phyloP scores from a whole-genome alignment of 1,140 invertebrate species.

The Holcopasites calliopsidis region DNA sequence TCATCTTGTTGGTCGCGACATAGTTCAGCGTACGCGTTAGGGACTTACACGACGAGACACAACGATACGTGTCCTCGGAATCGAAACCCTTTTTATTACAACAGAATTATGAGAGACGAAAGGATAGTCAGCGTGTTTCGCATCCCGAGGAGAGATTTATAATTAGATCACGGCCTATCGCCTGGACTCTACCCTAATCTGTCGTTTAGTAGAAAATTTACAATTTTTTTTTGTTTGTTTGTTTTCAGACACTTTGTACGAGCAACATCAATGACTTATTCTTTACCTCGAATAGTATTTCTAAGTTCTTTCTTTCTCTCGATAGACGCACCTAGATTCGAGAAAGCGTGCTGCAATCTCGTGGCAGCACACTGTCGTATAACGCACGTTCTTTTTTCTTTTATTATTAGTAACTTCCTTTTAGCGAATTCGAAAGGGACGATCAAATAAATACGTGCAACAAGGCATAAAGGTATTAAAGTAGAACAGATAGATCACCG shows the following conservation, averaged over 20 bases:
- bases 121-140: conserved; percentile 6
- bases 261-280: conserved; percentile 76
- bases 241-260: conserved; percentile 71
- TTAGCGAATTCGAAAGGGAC: no score
- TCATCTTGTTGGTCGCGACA: conserved; percentile 56
- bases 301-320: conserved; percentile 13
- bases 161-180: conserved; percentile 39
- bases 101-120: background rate
- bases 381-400: conserved; percentile 37
- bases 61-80: conserved; percentile 32
- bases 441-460: no score
- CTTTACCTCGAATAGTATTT: conserved; percentile 62
- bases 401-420: conserved; percentile 68
- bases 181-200: conserved; percentile 61
- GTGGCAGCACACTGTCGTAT: background rate
- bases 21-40: conserved; percentile 50
- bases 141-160: conserved; percentile 32
- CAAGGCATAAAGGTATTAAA: background rate
- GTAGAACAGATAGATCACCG: background rate
- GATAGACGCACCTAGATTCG: background rate
- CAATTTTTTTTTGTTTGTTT: conserved; percentile 61
- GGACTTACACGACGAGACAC: conserved; percentile 52
- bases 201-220: conserved; percentile 73
- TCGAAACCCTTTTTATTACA: conserved; percentile 13
- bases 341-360: background rate